These are phyloP conservation scores for Microctonus aethiopoides DNA, from an alignment of 2,888 invertebrate species.

Conservation along the genomic window DNA sequence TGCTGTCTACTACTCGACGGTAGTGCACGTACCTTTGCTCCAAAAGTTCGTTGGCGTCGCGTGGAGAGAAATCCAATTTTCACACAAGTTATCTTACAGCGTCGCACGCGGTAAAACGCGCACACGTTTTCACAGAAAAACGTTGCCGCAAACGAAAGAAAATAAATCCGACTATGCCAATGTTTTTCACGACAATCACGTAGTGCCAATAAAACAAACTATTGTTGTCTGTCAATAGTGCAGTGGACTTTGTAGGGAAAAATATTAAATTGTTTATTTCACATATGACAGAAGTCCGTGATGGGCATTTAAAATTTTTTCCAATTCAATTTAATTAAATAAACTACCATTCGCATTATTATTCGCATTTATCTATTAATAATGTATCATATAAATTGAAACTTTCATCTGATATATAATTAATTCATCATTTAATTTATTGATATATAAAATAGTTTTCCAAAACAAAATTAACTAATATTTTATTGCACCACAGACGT, in stretches of 20 bases:
- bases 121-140: constrained; percentile 29
- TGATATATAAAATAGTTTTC: too few relatives aligned
- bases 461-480: not conserved
- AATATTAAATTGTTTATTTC: constrained; percentile 1
- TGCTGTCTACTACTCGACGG: constrained; percentile 12
- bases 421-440: too few relatives aligned
- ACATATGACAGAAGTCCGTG: not conserved
- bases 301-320: not conserved
- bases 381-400: too few relatives aligned
- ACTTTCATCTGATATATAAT: too few relatives aligned
- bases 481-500: not conserved
- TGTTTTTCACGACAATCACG: constrained; percentile 30
- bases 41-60: constrained; percentile 28
- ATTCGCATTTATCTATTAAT: not conserved
- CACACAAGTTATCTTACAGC: constrained; percentile 15
- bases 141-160: constrained; percentile 11
- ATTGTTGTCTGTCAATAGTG: constrained; percentile 4
- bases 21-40: constrained; percentile 31
- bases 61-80: constrained; percentile 37
- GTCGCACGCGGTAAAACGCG: constrained; percentile 13
- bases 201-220: constrained; percentile 28
- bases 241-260: not conserved
- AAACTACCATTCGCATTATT: not conserved
- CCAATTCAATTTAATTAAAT: not conserved
- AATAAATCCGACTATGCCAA: constrained; percentile 29